phyloP scores from a whole-genome alignment of 1,140 invertebrate species.

The Mamestra configurata region DNA sequence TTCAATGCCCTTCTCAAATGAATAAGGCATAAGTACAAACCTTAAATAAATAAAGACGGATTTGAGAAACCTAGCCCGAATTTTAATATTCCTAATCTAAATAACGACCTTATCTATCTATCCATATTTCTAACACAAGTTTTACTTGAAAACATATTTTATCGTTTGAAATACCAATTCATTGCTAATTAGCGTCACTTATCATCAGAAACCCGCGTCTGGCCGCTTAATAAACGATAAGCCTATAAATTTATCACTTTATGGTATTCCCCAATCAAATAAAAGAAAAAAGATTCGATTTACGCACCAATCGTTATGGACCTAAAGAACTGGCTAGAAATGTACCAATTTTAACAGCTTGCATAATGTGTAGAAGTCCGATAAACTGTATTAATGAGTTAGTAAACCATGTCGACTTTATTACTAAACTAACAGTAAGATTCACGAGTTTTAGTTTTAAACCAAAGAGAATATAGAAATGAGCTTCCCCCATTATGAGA shows the following conservation, averaged over 20 bases:
- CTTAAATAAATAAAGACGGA: too few species aligned
- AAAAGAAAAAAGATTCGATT: neutral
- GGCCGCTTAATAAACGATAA: conserved; percentile 36
- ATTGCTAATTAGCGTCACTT: conserved; percentile 25
- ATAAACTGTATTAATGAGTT: neutral
- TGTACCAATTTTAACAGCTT: too few species aligned
- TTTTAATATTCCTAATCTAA: neutral
- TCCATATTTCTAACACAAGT: neutral
- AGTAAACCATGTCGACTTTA: neutral
- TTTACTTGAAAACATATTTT: neutral
- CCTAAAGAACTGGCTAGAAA: too few species aligned
- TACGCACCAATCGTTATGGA: neutral
- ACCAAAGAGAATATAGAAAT: neutral
- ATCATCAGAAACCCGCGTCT: neutral
- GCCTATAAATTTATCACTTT: conserved; percentile 30
- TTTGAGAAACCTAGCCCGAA: too few species aligned
- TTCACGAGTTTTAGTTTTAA: neutral
- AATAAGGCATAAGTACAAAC: too few species aligned
- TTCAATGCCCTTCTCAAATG: too few species aligned
- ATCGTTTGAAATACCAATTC: neutral
- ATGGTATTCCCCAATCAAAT: neutral
- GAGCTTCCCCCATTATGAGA: conserved; percentile 7
- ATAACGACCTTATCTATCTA: too few species aligned
- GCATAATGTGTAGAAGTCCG: neutral
- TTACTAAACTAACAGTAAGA: neutral